Conservation (phyloP, 2,888 invertebrate species). For the Plebejus anna region DNA sequence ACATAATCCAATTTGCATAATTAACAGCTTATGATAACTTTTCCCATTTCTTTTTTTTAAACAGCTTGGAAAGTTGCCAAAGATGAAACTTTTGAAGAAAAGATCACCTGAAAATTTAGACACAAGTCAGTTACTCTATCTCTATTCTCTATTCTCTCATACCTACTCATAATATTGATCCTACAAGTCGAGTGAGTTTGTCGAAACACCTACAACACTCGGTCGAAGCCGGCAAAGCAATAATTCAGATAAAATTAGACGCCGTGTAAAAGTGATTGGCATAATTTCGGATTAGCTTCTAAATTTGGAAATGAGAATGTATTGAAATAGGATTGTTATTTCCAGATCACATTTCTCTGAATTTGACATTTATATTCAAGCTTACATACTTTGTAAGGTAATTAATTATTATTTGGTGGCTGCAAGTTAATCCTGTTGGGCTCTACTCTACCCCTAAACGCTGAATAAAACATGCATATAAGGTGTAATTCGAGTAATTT, state of each 20-base stretch:
- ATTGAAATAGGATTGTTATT: conserved; percentile 2
- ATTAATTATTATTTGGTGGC: neutral
- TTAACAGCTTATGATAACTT: neutral
- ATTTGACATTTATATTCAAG: neutral
- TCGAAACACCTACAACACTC: conserved; percentile 6
- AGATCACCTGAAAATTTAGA: neutral
- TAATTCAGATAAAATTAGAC: conserved; percentile 21
- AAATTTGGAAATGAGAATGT: conserved; percentile 13
- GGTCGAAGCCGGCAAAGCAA: neutral
- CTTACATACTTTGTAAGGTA: neutral
- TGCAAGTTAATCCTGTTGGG: neutral
- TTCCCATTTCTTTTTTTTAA: neutral
- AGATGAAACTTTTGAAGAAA: neutral
- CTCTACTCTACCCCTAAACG: neutral
- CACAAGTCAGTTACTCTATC: neutral
- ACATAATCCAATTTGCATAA: conserved; percentile 2
- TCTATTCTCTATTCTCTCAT: too few species aligned
- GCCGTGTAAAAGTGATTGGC: conserved; percentile 8
- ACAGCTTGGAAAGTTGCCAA: neutral
- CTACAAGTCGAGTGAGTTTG: neutral
- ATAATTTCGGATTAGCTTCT: conserved; percentile 15
- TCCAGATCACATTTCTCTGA: neutral
- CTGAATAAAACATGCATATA: too few species aligned
- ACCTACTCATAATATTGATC: neutral
- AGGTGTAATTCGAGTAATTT: too few species aligned